Base-by-base conservation (phyloP, 1,140 invertebrate species). In the Anastrepha obliqua region DNA sequence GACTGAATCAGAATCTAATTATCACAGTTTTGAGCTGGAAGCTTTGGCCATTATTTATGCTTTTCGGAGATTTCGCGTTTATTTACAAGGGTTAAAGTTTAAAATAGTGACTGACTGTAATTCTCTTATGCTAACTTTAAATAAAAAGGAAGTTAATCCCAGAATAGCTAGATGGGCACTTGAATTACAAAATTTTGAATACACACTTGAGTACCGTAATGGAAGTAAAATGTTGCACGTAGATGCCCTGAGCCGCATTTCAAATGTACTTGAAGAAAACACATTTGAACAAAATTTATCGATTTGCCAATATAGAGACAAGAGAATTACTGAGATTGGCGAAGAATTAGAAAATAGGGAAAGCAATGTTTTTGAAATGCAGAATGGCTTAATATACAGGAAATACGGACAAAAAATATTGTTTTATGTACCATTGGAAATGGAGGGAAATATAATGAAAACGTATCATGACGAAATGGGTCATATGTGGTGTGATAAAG, bases 11-110 rank as follows among this genome's bases (percentile, higher is more conserved):
- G 94, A 95, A 90, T 89, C 64, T n/a, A 93, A 93, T 58, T 95
- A 94, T 87, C 89, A 89, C 9, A 93, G 91, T 85, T 94, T 94
- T 87, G 93, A 95, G 89, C 89, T 94, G 78, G 94, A 95, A 91
- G 92, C 93, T 42, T 89, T 95, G 47, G 94, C 94, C 0, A 93
- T 95, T 9, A 90, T 95, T 13, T 91, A 91, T 90, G 94, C 93
- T 0, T 89, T 95, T 4, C 91, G 94, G 85, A 93, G 94, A 86
- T 95, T 95, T 89, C 62, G 93, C 88, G 89, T 92, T 17, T 95
- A 94, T 90, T 89, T 95, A 51, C 89, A 94, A 20, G 93, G 93
- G 29, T 93, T 90, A 85, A 85, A 92, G 5, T 94, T 94, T 89
- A 93, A 94, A 85, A 93, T 95, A 15, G 89, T 93, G 3, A 93